phyloP scores from a whole-genome alignment of 2,888 invertebrate species.

The Amiota minor region DNA sequence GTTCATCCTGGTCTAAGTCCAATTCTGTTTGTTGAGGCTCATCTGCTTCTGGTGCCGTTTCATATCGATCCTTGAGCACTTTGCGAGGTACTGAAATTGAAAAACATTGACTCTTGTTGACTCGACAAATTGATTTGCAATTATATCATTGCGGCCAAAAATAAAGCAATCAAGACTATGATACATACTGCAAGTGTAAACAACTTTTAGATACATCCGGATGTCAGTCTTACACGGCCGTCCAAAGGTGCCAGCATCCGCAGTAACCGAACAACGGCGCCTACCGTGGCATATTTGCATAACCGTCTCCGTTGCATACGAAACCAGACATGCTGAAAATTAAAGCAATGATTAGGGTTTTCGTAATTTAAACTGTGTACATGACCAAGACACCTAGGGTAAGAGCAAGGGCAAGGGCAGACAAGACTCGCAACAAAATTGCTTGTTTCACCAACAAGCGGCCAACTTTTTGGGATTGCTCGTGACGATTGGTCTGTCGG shows the following conservation, averaged over 20 bases:
- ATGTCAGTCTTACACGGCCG: slow-evolving; percentile 86
- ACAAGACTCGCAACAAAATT: neutral
- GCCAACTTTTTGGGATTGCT: neutral
- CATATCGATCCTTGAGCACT: slow-evolving; percentile 87
- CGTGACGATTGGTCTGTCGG: neutral
- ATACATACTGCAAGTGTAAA: slow-evolving; percentile 89
- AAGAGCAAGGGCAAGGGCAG: neutral
- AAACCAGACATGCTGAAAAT: slow-evolving; percentile 85
- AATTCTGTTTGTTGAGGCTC: slow-evolving; percentile 78
- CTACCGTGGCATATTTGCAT: slow-evolving; percentile 91
- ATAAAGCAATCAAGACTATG: slow-evolving; percentile 36
- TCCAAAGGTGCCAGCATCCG: slow-evolving; percentile 87
- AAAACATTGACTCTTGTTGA: slow-evolving; percentile 76
- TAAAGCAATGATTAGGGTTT: neutral
- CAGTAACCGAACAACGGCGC: slow-evolving; percentile 84
- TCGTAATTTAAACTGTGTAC: neutral
- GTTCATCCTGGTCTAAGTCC: slow-evolving; percentile 75
- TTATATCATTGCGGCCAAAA: slow-evolving; percentile 86
- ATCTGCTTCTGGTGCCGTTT: slow-evolving; percentile 85
- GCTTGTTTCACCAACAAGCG: neutral
- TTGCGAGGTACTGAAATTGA: slow-evolving; percentile 82
- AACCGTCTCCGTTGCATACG: slow-evolving; percentile 92
- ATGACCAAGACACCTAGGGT: neutral
- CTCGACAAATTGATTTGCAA: slow-evolving; percentile 87
- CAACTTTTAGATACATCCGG: slow-evolving; percentile 88